Percentiles rank a stretch among this genome's conserved stretches.
Evolutionary conservation across 2,797 vertebrate genomes (phyloP).

Genomic region (Myotis daubentonii): DNA sequence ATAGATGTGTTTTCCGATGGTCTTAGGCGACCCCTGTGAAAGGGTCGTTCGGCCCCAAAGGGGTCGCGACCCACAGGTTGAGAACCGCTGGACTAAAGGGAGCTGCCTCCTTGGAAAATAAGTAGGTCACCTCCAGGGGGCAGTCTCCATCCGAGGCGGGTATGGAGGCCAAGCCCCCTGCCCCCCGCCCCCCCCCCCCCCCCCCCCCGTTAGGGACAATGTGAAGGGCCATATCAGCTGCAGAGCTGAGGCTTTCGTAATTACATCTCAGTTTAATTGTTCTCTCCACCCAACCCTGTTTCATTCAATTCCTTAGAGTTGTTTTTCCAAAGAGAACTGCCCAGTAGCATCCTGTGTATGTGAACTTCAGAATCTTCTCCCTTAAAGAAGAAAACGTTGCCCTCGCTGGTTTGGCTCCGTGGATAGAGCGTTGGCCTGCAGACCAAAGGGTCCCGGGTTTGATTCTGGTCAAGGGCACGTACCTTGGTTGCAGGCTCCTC

Average conservation of each 20-base stretch:
- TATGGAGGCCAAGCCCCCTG: background rate
- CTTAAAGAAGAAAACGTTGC: background rate
- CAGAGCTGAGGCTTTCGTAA: background rate
- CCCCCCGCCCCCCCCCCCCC: rapidly evolving
- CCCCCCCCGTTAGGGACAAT: background rate
- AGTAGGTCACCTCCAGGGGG: background rate
- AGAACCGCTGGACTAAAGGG: background rate
- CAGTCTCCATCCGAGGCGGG: background rate
- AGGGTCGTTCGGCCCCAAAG: too few species aligned
- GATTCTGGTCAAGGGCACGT: too few species aligned
- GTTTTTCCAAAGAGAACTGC: background rate
- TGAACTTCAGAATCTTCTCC: background rate
- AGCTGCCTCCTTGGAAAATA: background rate
- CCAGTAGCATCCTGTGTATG: background rate
- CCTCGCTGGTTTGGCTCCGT: too few species aligned
- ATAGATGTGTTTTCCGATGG: too few species aligned
- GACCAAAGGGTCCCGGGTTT: too few species aligned
- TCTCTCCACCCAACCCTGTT: background rate
- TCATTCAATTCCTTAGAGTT: background rate
- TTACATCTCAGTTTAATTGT: background rate
- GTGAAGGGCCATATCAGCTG: background rate
- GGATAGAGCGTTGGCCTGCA: too few species aligned
- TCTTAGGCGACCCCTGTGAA: too few species aligned
- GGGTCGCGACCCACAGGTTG: too few species aligned
- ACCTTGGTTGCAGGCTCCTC: too few species aligned